phyloP scores from a whole-genome alignment of 2,113 vertebrate genomes.

The Spea bombifrons region DNA sequence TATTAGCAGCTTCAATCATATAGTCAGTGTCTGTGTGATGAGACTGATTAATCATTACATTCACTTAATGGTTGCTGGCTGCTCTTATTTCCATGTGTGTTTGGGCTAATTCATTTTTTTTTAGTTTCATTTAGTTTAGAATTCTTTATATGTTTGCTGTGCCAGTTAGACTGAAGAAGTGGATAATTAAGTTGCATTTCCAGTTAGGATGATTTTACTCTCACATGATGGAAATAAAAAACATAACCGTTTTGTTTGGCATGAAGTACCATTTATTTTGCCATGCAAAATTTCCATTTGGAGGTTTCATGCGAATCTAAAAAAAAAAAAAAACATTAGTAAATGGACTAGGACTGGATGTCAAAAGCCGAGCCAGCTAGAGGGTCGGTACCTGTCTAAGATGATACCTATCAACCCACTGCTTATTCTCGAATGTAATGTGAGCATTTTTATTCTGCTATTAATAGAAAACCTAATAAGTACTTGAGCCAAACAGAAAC shows the following conservation, averaged over 20 bases:
- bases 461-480: no score
- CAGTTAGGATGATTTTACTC: not conserved
- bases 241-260: not conserved
- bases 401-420: no score
- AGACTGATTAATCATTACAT: not conserved
- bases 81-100: not conserved
- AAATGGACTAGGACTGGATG: no score
- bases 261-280: not conserved
- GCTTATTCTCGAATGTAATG: no score
- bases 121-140: not conserved
- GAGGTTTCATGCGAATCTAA: no score
- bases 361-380: no score
- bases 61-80: not conserved
- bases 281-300: no score
- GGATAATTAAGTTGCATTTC: not conserved
- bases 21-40: not conserved
- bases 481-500: no score
- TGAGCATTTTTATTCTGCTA: no score
- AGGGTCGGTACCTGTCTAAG: no score
- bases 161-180: constrained; percentile 3
- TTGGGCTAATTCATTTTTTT: not conserved
- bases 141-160: not conserved
- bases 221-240: not conserved
- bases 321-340: no score
- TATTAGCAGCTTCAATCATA: not conserved